Evolutionary conservation across 2,888 invertebrate species (phyloP), one percentile per base, ranked within the genome.

Genomic region (Endomychus coccineus): DNA sequence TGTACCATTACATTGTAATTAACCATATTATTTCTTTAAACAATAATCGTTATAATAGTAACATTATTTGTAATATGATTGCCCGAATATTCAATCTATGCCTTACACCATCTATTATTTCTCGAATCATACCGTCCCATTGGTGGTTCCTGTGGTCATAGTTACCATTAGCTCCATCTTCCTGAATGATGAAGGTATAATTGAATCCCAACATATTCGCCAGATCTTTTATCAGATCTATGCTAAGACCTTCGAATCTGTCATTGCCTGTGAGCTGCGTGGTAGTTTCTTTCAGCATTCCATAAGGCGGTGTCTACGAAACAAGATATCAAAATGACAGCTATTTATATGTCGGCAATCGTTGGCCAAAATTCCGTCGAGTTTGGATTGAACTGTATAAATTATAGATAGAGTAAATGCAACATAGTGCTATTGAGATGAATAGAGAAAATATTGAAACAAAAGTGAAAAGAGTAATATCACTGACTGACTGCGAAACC

Each of bases 241-340:
- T 81, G 16, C 86, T 86, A 56, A 86, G 94, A 4, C 90, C 90
- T 66, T 90, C 89, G 56, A 77, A 91, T 11, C 82, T 76, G 44
- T 83, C 84, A 55, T 91, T 91, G 2, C 89, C 90, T 30, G 72
- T 73, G 35, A 86, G 68, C 44, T 63, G 66, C 1, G 59, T 66
- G 10, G 78, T 61, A 0, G 82, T 79, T 53, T 83, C 77, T 58
- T 82, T 89, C 10, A 83, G 60, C 86, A 91, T 89, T 7, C 87
- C 84, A 54, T 94, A 95, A 0, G 95, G 95, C 24, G 78, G 75
- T 57, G 83, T 87, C 90, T 91, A 59, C 16, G 13, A 27, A 31
- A 6, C 42, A 7, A 12, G 7, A 25, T 9, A 25, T 7, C 27
- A 7, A n/a, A n/a, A n/a, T n/a, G n/a, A n/a, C n/a, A 19, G 21